phyloP scores from a whole-genome alignment of 2,797 vertebrate species.

The Fratercula arctica region DNA sequence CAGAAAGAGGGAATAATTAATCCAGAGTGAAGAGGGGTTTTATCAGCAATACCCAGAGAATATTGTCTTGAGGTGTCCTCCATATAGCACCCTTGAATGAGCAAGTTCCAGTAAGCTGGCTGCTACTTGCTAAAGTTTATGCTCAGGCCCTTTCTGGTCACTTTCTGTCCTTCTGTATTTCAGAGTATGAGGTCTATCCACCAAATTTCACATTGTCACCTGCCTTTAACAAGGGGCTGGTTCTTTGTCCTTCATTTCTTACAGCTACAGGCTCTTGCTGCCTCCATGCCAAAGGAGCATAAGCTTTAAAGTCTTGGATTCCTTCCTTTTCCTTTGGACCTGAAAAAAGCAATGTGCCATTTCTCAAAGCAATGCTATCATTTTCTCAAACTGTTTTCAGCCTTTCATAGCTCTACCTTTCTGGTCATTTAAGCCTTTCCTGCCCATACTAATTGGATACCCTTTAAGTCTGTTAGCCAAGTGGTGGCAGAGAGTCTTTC shows the following conservation, averaged over 20 bases:
- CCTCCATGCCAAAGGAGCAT: not conserved
- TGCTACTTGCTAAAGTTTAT: not conserved
- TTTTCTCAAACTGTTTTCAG: conserved; percentile 1
- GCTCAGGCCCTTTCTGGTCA: not conserved
- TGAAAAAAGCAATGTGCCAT: not conserved
- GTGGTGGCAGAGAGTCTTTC: not conserved
- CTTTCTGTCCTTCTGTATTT: not conserved
- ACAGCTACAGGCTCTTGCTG: not conserved
- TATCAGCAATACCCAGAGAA: not conserved
- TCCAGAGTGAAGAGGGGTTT: not conserved
- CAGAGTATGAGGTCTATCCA: not conserved
- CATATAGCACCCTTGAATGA: not conserved
- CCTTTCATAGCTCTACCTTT: not conserved
- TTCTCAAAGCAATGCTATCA: not conserved
- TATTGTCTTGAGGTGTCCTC: not conserved
- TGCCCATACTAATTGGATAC: not conserved
- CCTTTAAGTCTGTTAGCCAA: not conserved
- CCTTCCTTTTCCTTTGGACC: not conserved
- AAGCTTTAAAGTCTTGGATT: not conserved
- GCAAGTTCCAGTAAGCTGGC: not conserved
- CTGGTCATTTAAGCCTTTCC: not conserved
- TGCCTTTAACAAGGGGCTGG: not conserved
- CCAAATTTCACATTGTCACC: not conserved
- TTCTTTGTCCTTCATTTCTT: not conserved
- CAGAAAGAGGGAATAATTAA: not conserved